Percentiles rank a stretch among this genome's conserved stretches.
Evolutionary conservation across 2,888 invertebrate genomes (phyloP).

Genomic region (Monochamus alternatus): DNA sequence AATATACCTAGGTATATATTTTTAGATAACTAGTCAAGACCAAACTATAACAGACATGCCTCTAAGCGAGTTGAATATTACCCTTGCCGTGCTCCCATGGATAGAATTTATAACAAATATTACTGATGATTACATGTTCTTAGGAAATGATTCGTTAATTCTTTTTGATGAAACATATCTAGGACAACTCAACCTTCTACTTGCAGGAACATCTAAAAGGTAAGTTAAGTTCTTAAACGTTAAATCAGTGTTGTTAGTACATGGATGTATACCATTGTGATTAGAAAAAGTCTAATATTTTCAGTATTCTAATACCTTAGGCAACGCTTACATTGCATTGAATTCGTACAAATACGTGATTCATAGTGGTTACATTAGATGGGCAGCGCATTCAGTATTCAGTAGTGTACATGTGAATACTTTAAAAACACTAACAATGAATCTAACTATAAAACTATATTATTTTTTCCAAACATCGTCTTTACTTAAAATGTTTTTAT

Average conservation of each 20-base stretch:
- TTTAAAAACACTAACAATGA: too few relatives aligned
- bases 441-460: too few relatives aligned
- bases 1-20: neutral
- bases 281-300: neutral
- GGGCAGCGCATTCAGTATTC: too few relatives aligned
- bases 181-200: conserved; percentile 28
- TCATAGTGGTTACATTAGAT: too few relatives aligned
- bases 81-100: conserved; percentile 14
- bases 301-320: neutral
- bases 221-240: conserved; percentile 8
- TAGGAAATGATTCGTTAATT: conserved; percentile 16
- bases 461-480: too few relatives aligned
- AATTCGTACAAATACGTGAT: too few relatives aligned
- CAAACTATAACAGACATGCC: neutral
- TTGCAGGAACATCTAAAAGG: conserved; percentile 35
- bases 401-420: too few relatives aligned
- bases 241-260: neutral
- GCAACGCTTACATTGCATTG: too few relatives aligned
- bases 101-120: conserved; percentile 2
- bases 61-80: neutral
- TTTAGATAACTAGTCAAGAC: neutral
- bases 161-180: conserved; percentile 14
- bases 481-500: too few relatives aligned
- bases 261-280: neutral
- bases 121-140: neutral